phyloP scores from a whole-genome alignment of 2,113 vertebrate genomes.

The Limnothrissa miodon region DNA sequence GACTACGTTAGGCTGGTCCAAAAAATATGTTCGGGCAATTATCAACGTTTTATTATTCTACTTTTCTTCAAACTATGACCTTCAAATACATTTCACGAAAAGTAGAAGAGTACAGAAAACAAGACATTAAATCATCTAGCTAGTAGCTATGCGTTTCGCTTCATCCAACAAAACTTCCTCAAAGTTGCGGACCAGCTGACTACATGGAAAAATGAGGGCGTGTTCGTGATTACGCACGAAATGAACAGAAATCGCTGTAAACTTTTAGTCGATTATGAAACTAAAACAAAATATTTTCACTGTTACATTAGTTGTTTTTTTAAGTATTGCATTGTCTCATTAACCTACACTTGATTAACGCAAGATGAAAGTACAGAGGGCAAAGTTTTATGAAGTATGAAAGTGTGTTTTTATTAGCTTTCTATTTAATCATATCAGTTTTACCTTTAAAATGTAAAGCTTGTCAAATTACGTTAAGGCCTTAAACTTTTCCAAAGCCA shows the following conservation, averaged over 20 bases:
- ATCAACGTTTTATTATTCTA: background rate
- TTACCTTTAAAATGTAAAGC: too few relatives aligned
- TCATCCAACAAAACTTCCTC: slow-evolving; percentile 5
- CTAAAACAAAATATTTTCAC: too few relatives aligned
- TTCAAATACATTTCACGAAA: background rate
- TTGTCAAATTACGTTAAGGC: too few relatives aligned
- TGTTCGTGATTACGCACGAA: background rate
- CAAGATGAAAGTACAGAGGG: too few relatives aligned
- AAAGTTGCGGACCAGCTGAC: background rate
- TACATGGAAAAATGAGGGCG: background rate
- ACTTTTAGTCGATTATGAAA: background rate
- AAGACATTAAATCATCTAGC: background rate
- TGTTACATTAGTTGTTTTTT: too few relatives aligned
- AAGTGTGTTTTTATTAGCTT: too few relatives aligned
- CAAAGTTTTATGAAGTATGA: too few relatives aligned
- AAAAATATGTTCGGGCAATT: background rate
- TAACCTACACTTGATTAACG: too few relatives aligned
- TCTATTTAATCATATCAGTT: too few relatives aligned
- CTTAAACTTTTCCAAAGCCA: slow-evolving; percentile 34
- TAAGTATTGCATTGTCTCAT: too few relatives aligned
- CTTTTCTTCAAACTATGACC: background rate
- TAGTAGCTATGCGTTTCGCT: background rate
- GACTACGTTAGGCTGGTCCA: background rate
- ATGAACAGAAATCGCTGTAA: background rate
- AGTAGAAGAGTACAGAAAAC: background rate